A percentile compares a stretch with the other conserved stretches of the same genome.
Conservation (phyloP, 2,797 vertebrate genomes). For the Sparidentex hasta region DNA sequence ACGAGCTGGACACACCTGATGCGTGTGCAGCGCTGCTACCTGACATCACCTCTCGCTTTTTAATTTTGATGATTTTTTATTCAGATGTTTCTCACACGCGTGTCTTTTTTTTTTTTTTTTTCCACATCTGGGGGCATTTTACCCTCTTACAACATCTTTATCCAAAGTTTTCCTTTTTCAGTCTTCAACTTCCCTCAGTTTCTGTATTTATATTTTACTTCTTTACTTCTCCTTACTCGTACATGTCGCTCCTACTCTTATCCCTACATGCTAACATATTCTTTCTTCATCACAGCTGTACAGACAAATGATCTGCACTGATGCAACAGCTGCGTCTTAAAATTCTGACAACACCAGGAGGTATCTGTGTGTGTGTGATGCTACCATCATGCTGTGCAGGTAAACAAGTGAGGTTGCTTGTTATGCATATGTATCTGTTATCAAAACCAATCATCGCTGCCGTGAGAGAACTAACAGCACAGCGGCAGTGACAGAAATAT, state of each 20-base stretch:
- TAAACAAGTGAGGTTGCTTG: constrained; percentile 40
- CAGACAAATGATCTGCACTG: constrained; percentile 6
- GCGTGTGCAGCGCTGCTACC: no score
- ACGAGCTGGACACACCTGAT: no score
- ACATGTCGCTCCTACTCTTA: background rate
- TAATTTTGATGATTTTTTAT: no score
- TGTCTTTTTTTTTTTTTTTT: no score
- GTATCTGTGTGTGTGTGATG: background rate
- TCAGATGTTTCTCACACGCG: no score
- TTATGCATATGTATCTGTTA: constrained; percentile 41
- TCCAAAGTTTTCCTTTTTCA: no score
- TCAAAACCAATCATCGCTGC: constrained; percentile 38
- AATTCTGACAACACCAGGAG: background rate
- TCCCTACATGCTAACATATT: background rate
- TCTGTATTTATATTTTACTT: no score
- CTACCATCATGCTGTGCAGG: constrained; percentile 17
- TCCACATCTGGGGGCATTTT: no score
- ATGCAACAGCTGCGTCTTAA: constrained; percentile 30
- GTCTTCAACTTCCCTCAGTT: no score
- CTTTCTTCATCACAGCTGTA: background rate
- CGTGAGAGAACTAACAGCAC: background rate
- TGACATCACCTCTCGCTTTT: no score
- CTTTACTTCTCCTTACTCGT: no score
- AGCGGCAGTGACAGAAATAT: constrained; percentile 34
- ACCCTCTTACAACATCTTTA: no score